Percentiles rank a stretch among this genome's conserved stretches.
phyloP scores from a whole-genome alignment of 2,113 vertebrate species.

The Seriola dumerili region DNA sequence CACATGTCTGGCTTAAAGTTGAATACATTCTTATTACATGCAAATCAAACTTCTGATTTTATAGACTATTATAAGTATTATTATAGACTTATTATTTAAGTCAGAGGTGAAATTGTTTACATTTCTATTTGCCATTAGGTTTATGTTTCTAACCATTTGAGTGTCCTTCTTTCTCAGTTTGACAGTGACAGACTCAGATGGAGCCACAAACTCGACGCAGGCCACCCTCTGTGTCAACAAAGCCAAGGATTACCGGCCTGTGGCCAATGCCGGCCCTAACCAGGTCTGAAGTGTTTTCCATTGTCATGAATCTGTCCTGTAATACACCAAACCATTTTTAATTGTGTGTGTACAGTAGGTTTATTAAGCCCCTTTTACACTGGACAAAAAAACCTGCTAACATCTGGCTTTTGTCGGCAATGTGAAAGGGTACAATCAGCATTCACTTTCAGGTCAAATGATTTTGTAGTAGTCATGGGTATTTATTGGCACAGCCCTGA shows the following conservation, averaged over 20 bases:
- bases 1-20: background rate
- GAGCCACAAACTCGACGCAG: constrained; percentile 91
- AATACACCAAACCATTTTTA: background rate
- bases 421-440: too few species aligned
- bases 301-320: background rate
- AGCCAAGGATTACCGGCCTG: constrained; percentile 95
- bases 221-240: constrained; percentile 93
- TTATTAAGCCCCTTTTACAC: background rate
- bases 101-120: background rate
- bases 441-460: too few species aligned
- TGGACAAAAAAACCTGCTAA: too few species aligned
- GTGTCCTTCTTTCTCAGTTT: constrained; percentile 82
- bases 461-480: too few species aligned
- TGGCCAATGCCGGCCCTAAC: constrained; percentile 94
- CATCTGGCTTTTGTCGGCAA: too few species aligned
- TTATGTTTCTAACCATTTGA: background rate
- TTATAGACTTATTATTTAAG: too few species aligned
- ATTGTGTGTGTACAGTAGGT: background rate
- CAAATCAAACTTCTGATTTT: too few species aligned
- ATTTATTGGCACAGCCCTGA: too few species aligned
- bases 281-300: constrained; percentile 76
- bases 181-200: constrained; percentile 95
- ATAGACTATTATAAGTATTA: too few species aligned
- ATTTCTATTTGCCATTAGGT: background rate
- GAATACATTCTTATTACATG: background rate